Evolutionary conservation across 2,888 invertebrate genomes (phyloP), one percentile per base, ranked within the genome.

Genomic region (Cryptocephalus moraei): DNA sequence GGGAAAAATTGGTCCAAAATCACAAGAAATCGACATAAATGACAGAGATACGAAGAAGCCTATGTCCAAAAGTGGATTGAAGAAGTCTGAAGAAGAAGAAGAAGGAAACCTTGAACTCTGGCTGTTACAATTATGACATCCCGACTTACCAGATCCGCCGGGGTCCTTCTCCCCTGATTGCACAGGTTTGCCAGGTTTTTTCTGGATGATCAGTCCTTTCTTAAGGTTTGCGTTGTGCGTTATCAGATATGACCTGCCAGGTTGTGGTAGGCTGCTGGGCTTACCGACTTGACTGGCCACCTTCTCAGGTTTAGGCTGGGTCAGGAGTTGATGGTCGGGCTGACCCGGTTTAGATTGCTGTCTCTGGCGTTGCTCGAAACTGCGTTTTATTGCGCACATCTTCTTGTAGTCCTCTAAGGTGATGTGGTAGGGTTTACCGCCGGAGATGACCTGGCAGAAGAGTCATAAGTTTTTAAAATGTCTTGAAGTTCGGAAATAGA

Each of bases 341-440:
- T 22, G 22, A 22, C 22, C 9, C 41, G 61, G 12, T 63, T 60
- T 22, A 6, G 22, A 75, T 2, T 82, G 69, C 52, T 81, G 79
- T 49, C 67, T 68, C 51, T 70, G 68, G 46, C 67, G 68, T 46
- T 69, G 57, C 51, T 72, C 72, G 49, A 68, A 70, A 63, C 83
- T 84, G 1, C 82, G 72, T 8, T 84, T 74, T 66, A 84, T 76
- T 47, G 83, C 76, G 66, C 84, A 84, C 84, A 85, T 84, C 54
- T 86, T 84, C 68, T 86, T 86, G 69, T 85, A 86, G 61, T 88
- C 87, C 43, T 83, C 81, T 33, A 87, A 76, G 3, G 85, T 85
- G 58, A 88, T 81, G 64, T 86, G 84, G 67, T 83, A 86, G 0
- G 86, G 81, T 61, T 83, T 83, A n/a, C 86, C 86, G 1, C 84